Conservation (phyloP, 2,888 invertebrate genomes). For the Podotricha telesiphe region DNA sequence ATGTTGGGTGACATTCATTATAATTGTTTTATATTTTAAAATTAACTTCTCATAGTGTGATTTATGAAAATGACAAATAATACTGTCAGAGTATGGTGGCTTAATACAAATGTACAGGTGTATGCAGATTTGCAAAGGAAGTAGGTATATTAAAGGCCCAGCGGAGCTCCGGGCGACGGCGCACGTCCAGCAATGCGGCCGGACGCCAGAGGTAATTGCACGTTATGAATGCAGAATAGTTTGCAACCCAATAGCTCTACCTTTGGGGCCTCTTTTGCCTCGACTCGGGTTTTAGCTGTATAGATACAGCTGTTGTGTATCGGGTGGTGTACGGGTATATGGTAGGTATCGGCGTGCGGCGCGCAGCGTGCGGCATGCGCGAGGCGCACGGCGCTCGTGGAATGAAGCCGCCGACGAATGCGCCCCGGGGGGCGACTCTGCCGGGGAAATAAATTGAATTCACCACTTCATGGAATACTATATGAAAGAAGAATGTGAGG, state of each 20-base stretch:
- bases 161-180: constrained; percentile 27
- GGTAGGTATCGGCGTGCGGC: constrained; percentile 5
- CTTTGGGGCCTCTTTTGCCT: constrained; percentile 38
- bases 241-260: constrained; percentile 38
- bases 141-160: constrained; percentile 21
- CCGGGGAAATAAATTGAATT: constrained; percentile 43
- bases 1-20: no score
- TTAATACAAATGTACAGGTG: constrained; percentile 24
- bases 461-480: constrained; percentile 33
- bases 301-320: constrained; percentile 9
- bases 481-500: constrained; percentile 34
- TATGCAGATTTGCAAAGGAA: constrained; percentile 27
- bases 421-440: constrained; percentile 40
- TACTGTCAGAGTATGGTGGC: constrained; percentile 7
- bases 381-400: constrained; percentile 35
- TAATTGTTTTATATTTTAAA: constrained; percentile 1
- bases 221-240: constrained; percentile 37
- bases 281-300: constrained; percentile 7
- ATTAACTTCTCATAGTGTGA: not conserved
- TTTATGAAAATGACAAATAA: not conserved
- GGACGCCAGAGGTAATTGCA: constrained; percentile 36
- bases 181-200: constrained; percentile 26
- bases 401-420: constrained; percentile 35
- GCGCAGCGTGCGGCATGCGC: constrained; percentile 25
- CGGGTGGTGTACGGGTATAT: constrained; percentile 10